These are phyloP conservation scores for Siderastrea radians DNA, from an alignment of 92 coral and sea anemone species.

Conservation along the genomic window DNA sequence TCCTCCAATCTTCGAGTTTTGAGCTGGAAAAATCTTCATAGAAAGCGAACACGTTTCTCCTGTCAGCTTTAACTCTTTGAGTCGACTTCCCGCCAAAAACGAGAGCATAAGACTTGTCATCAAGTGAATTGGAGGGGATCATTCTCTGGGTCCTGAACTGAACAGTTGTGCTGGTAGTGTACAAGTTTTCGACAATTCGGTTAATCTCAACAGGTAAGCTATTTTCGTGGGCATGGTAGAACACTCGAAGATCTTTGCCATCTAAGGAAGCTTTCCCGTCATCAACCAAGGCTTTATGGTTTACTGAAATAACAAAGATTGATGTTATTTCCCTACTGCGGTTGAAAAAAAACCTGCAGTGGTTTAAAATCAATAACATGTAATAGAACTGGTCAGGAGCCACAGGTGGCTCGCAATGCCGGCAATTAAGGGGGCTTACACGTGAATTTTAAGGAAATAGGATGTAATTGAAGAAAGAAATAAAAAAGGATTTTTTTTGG, in stretches of 20 bases:
- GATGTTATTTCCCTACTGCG: too few relatives aligned
- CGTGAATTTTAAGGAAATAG: too few relatives aligned
- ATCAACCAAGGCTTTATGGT: constrained; percentile 48
- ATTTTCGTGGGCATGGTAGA: constrained; percentile 29
- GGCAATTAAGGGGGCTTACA: too few relatives aligned
- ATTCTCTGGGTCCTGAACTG: constrained; percentile 42
- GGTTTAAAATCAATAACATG: too few relatives aligned
- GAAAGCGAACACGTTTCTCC: constrained; percentile 62
- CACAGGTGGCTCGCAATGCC: too few relatives aligned
- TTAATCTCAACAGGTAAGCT: constrained; percentile 42
- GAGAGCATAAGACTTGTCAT: constrained; percentile 41
- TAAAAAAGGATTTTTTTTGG: too few relatives aligned
- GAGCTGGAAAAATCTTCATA: constrained; percentile 64
- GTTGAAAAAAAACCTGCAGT: too few relatives aligned
- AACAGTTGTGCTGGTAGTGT: constrained; percentile 31
- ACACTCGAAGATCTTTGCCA: constrained; percentile 57
- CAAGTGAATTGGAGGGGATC: constrained; percentile 38
- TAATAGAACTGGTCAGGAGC: too few relatives aligned
- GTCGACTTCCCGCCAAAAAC: constrained; percentile 71
- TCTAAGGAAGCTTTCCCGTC: constrained; percentile 6
- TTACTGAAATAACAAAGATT: too few relatives aligned
- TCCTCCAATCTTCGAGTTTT: constrained; percentile 21
- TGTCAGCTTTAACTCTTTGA: constrained; percentile 55
- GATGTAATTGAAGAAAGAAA: too few relatives aligned
- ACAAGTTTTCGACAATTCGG: constrained; percentile 26